Evolutionary conservation across 2,888 invertebrate genomes (phyloP), one percentile per base, ranked within the genome.

Genomic region (Epistrophe grossulariae): DNA sequence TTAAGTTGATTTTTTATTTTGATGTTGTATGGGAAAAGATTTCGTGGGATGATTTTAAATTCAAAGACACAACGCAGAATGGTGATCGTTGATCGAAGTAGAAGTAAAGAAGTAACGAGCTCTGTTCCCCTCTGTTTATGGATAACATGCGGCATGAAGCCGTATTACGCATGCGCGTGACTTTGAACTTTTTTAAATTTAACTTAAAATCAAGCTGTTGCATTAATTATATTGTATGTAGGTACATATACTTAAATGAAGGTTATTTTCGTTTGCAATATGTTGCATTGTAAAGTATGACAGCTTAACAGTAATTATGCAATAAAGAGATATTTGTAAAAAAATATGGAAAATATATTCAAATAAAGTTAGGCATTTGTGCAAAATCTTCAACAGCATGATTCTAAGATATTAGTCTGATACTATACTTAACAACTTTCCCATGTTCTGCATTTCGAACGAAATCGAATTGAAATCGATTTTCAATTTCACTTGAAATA

Each of bases 91-190:
- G 48, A 45, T 31, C 17, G 31, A 48, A 19, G 24, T 24, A 24
- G 35, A 15, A 17, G 8, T 35, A 19, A 10, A 50, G 4, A 43
- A 31, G 62, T 40, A 15, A 60, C 11, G 4, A 62, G 15, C 24
- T 24, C 8, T 55, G 9, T 9, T 15, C 19, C 24, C 6, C 9
- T 35, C 62, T 76, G 62, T 4, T 76, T 19, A 17, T 17, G 45
- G 17, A 45, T n/a, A 55, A 73, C 79, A 82, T 79, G 68, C 55
- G 83, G 83, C n/a, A 73, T 35, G 83, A 83, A 78, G 79, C 79
- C 68, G 31, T 73, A 71, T 76, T 82, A 81, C 55, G 52, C 70
- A 70, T 70, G 72, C 60, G 79, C 73, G 78, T 40, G 83, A 62
- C 45, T 83, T 83, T 82, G 60, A 78, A 57, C 66, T 52, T 35